Percentiles rank a stretch among this genome's conserved stretches.
phyloP scores from a whole-genome alignment of 2,113 vertebrate species.

The Hypomesus transpacificus region DNA sequence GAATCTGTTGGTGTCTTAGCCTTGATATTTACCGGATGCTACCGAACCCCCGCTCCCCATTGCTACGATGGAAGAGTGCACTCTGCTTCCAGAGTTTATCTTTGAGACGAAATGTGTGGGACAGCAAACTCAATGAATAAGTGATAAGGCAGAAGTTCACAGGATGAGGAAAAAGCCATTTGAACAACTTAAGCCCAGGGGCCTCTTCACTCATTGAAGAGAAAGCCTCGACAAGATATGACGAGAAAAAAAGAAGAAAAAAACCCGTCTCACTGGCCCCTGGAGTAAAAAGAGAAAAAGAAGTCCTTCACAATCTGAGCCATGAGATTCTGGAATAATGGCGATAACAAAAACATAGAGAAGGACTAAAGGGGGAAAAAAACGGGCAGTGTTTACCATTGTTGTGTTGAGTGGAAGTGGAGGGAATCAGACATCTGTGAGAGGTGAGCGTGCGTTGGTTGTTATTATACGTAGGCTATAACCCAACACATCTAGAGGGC shows the following conservation, averaged over 20 bases:
- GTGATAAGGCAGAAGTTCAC: slow-evolving; percentile 62
- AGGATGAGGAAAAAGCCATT: slow-evolving; percentile 48
- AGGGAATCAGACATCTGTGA: slow-evolving; percentile 26
- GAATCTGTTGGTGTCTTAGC: slow-evolving; percentile 50
- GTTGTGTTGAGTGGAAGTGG: slow-evolving; percentile 19
- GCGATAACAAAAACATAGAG: slow-evolving; percentile 47
- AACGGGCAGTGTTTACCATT: slow-evolving; percentile 40
- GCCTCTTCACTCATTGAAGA: slow-evolving; percentile 48
- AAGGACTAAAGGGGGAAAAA: slow-evolving; percentile 23
- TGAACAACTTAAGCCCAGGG: slow-evolving; percentile 64
- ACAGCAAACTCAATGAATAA: slow-evolving; percentile 69
- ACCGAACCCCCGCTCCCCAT: slow-evolving; percentile 38
- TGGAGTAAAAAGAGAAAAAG: slow-evolving; percentile 53
- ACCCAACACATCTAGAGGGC: background rate
- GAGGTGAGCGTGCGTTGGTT: background rate
- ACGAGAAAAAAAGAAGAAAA: slow-evolving; percentile 33
- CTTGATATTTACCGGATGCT: slow-evolving; percentile 48
- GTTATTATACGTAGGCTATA: background rate
- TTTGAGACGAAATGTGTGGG: slow-evolving; percentile 61
- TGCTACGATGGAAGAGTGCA: slow-evolving; percentile 51
- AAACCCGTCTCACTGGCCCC: slow-evolving; percentile 34
- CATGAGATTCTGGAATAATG: slow-evolving; percentile 45
- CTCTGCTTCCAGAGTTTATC: slow-evolving; percentile 56
- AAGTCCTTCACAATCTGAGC: slow-evolving; percentile 46
- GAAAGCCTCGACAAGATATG: slow-evolving; percentile 52